A percentile compares a stretch with the other conserved stretches of the same genome.
Conservation (phyloP, 2,888 invertebrate genomes). For the Schrankia costaestrigalis region DNA sequence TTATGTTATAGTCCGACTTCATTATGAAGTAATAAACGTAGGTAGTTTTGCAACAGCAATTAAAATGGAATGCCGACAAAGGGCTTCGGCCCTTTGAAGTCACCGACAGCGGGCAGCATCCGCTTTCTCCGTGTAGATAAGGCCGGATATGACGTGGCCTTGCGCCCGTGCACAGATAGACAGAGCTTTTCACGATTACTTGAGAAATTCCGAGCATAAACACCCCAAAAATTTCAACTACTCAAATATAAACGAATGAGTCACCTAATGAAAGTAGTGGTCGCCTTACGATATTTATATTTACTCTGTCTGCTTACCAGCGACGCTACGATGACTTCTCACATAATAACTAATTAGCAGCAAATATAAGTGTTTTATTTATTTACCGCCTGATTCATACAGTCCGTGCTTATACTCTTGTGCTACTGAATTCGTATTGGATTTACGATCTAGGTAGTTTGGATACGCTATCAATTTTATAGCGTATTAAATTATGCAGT, state of each 20-base stretch:
- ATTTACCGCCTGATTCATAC: constrained; percentile 27
- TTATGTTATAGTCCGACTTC: constrained; percentile 45
- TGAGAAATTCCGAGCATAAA: constrained; percentile 71
- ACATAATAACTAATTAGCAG: constrained; percentile 32
- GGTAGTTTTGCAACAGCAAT: constrained; percentile 69
- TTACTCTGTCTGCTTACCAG: constrained; percentile 22
- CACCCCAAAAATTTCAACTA: constrained; percentile 42
- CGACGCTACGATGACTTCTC: constrained; percentile 15
- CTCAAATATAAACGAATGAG: constrained; percentile 43
- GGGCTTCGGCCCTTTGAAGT: constrained; percentile 58
- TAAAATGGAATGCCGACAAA: constrained; percentile 63
- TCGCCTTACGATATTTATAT: constrained; percentile 24
- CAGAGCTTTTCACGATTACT: constrained; percentile 74
- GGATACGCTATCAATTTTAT: constrained; percentile 50
- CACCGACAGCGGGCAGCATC: constrained; percentile 60
- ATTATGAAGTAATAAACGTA: constrained; percentile 54
- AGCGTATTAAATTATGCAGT: constrained; percentile 54
- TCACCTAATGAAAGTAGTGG: constrained; percentile 46
- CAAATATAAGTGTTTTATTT: constrained; percentile 30
- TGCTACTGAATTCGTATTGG: constrained; percentile 12
- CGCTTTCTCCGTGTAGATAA: constrained; percentile 71
- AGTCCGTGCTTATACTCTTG: constrained; percentile 22
- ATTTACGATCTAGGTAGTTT: constrained; percentile 19
- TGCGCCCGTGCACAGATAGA: constrained; percentile 50
- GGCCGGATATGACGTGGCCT: constrained; percentile 73